phyloP scores from a whole-genome alignment of 1,140 invertebrate genomes.

The Eumaeus atala region DNA sequence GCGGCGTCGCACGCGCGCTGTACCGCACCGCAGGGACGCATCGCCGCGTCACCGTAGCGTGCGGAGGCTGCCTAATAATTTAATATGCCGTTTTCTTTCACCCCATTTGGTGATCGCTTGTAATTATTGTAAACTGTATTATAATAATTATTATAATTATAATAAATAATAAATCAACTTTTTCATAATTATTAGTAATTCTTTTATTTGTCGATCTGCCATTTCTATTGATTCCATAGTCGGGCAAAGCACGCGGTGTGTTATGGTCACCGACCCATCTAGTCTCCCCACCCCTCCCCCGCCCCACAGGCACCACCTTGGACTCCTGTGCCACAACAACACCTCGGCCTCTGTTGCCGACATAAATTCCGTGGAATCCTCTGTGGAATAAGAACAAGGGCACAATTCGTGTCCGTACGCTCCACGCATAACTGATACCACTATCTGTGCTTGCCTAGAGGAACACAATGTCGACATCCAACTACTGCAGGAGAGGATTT shows the following conservation, averaged over 20 bases:
- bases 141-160: conserved; percentile 74
- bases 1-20: conserved; percentile 21
- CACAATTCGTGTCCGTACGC: no score
- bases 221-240: neutral
- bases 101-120: conserved; percentile 72
- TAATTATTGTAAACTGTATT: conserved; percentile 75
- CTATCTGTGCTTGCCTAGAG: no score
- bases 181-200: conserved; percentile 69
- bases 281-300: no score
- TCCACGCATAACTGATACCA: no score
- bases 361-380: no score
- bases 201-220: conserved; percentile 37
- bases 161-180: conserved; percentile 72
- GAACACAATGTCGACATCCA: no score
- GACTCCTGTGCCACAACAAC: no score
- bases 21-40: conserved; percentile 19
- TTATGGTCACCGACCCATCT: no score
- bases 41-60: conserved; percentile 31
- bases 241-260: neutral
- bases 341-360: no score
- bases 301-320: no score
- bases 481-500: no score
- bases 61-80: conserved; percentile 56
- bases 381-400: no score
- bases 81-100: conserved; percentile 72